Evolutionary conservation across 64 coral and sea anemone genomes (phyloP), one percentile per base, ranked within the genome.

Genomic region (Acropora tenuis): DNA sequence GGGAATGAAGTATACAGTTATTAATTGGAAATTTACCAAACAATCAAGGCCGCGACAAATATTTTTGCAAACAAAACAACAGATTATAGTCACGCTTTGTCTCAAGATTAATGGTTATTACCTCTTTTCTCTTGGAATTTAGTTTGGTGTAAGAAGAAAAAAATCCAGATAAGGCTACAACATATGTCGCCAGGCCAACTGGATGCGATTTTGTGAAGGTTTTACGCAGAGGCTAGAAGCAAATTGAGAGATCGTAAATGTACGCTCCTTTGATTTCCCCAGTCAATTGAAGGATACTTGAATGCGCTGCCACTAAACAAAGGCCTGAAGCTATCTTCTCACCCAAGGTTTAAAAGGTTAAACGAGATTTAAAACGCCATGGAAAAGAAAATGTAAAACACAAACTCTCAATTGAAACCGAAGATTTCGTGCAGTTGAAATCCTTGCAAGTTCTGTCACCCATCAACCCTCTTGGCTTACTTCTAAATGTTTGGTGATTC

Each of bases 301-400:
- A 61, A 61, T 13, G 6, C 11, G 0, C 58, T 12, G 1, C 58
- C 58, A 10, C 11, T 2, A 7, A 61, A 61, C 58, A 7, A 13
- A 61, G 58, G 58, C 11, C 11, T 61, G 11, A 61, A 61, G 58
- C 11, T 61, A 7, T 61, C 19, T 15, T 40, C 15, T 41, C 19
- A 83, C 55, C 55, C 80, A 8, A 4, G 55, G 20, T 83, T 83
- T 41, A 83, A 83, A 41, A 43, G 0, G 2, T 83, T 58, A 57
- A 65, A 83, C 55, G 55, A 66, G 76, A 61, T 61, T 69, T 88
- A 40, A 93, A 93, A 76, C 58, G 76, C 10, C 18, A 79, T 3
- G 75, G 83, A 19, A 80, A 93, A 80, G 71, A 88, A 90, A 90
- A 55, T 55, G 52, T 55, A 55, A 55, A 55, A 55, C 52, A 55